Conservation (phyloP, 1,140 invertebrate genomes). For the Acromyrmex echinatior region DNA sequence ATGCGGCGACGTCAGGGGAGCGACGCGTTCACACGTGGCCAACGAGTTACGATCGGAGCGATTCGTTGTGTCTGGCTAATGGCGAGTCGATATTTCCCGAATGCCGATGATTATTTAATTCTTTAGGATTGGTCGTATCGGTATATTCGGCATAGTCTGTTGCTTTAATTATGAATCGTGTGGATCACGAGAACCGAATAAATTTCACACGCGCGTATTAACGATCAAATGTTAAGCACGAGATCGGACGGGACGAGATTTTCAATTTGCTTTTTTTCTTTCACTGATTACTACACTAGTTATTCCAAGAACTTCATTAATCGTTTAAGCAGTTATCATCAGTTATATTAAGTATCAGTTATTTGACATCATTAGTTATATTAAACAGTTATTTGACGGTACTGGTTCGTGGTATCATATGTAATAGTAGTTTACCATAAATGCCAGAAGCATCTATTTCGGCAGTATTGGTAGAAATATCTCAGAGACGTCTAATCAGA, state of each 20-base stretch:
- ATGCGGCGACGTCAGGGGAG: constrained; percentile 38
- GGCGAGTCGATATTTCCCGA: constrained; percentile 1
- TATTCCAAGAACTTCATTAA: background rate
- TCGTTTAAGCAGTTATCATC: background rate
- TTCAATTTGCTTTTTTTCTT: background rate
- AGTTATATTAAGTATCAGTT: too few species aligned
- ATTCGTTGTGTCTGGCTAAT: background rate
- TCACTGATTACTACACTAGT: background rate
- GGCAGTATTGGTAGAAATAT: too few species aligned
- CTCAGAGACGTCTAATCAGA: too few species aligned
- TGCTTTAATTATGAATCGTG: constrained; percentile 51
- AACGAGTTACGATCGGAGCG: constrained; percentile 39
- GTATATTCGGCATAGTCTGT: background rate
- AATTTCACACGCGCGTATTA: constrained; percentile 6
- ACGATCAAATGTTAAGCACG: background rate
- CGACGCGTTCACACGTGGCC: constrained; percentile 33
- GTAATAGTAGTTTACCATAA: too few species aligned
- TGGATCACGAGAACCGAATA: constrained; percentile 18
- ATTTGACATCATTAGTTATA: too few species aligned
- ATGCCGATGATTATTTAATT: constrained; percentile 56
- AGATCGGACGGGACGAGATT: constrained; percentile 4
- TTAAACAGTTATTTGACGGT: too few species aligned
- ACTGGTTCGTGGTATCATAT: too few species aligned
- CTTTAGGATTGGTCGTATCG: background rate
- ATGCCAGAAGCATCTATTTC: too few species aligned